Evolutionary conservation across 2,797 vertebrate genomes (phyloP).

Genomic region (Typhlichthys subterraneus): DNA sequence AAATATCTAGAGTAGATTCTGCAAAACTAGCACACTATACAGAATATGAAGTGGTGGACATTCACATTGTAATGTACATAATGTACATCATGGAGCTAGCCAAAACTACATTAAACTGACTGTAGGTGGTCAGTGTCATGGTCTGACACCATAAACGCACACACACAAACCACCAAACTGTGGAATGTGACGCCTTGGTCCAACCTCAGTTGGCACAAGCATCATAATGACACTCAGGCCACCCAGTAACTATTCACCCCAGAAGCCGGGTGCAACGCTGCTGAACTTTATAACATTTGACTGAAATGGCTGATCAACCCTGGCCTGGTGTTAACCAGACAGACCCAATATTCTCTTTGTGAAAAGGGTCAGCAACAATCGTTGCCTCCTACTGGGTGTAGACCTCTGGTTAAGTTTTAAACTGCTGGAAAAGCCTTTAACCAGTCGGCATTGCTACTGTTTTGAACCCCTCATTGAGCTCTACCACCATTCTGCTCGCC

Average conservation of each 20-base stretch:
- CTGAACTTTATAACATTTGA: not conserved
- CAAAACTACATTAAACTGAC: conserved; percentile 2
- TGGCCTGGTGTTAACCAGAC: no score
- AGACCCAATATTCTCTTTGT: no score
- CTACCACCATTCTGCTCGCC: no score
- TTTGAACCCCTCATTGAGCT: no score
- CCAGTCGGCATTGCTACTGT: no score
- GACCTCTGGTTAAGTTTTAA: no score
- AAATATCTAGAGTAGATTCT: no score
- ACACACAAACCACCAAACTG: conserved; percentile 74
- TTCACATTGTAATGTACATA: not conserved
- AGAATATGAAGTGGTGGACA: no score
- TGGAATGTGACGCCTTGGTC: conserved; percentile 82
- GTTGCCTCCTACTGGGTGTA: no score
- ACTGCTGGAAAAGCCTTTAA: no score
- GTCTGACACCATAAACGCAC: conserved; percentile 22
- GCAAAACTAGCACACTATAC: no score
- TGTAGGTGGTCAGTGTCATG: not conserved
- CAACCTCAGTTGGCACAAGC: conserved; percentile 67
- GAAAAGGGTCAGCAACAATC: not conserved
- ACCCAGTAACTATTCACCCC: conserved; percentile 39
- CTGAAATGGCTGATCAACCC: not conserved
- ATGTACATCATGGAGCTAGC: not conserved
- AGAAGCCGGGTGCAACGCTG: no score
- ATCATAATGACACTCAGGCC: conserved; percentile 58